A percentile compares a stretch with the other conserved stretches of the same genome.
Evolutionary conservation across 2,113 vertebrate species (phyloP).

Genomic region (Felis chaus): DNA sequence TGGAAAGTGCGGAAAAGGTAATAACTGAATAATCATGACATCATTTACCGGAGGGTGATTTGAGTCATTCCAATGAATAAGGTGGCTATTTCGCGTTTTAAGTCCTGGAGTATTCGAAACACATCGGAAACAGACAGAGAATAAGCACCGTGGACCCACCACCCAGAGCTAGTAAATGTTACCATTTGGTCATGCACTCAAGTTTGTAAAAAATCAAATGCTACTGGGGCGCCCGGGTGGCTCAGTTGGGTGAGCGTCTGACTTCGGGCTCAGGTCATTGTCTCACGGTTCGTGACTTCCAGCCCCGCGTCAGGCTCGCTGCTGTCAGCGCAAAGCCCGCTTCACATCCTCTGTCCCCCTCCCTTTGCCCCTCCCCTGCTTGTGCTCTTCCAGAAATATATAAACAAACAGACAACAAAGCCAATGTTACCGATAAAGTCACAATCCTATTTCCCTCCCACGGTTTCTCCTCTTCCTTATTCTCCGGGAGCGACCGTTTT

Average conservation of each 20-base stretch:
- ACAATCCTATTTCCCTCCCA: background rate
- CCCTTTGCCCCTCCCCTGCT: too few relatives aligned
- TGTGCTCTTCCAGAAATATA: too few relatives aligned
- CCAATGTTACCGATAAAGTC: background rate
- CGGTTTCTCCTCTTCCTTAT: fast-evolving
- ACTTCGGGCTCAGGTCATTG: too few relatives aligned
- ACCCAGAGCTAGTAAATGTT: background rate
- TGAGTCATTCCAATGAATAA: background rate
- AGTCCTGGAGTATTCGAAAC: background rate
- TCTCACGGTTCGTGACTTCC: too few relatives aligned
- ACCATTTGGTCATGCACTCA: background rate
- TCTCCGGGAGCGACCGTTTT: background rate
- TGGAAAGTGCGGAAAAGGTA: background rate
- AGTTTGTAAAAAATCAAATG: background rate
- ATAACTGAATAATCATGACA: background rate
- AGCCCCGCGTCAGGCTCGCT: too few relatives aligned
- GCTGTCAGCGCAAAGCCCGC: too few relatives aligned
- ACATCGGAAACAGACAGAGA: background rate
- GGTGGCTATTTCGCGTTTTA: background rate
- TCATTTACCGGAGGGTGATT: background rate
- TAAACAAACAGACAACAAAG: too few relatives aligned
- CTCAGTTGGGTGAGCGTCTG: too few relatives aligned
- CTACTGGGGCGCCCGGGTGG: too few relatives aligned
- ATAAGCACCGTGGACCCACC: fast-evolving
- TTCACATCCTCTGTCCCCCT: too few relatives aligned